phyloP scores from a whole-genome alignment of 2,797 vertebrate species.

The Ciconia nigra region DNA sequence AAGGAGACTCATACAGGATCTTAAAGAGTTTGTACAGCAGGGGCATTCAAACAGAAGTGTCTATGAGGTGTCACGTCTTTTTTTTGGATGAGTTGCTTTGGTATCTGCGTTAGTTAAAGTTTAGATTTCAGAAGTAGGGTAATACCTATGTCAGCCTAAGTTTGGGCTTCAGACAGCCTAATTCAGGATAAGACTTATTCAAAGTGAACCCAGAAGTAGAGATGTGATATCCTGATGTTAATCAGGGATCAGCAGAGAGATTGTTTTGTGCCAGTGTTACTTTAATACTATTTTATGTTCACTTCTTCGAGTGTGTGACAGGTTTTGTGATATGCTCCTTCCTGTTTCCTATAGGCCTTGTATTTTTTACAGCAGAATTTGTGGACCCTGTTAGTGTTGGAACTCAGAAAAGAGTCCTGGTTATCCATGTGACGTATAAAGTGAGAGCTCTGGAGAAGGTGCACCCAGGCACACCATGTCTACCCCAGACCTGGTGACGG shows the following conservation, averaged over 20 bases:
- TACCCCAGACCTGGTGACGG: not conserved
- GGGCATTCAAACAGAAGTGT: not conserved
- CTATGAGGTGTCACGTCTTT: not conserved
- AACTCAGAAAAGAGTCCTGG: not conserved
- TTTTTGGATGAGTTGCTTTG: not conserved
- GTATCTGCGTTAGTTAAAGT: not conserved
- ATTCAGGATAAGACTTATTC: not conserved
- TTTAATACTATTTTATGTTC: not conserved
- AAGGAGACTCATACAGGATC: not conserved
- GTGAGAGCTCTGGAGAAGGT: not conserved
- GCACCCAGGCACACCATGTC: not conserved
- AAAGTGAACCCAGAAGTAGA: not conserved
- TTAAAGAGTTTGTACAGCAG: not conserved
- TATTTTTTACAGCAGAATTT: not conserved
- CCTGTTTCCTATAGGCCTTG: rapidly evolving
- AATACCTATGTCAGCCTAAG: not conserved
- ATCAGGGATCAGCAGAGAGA: not conserved
- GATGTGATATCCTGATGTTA: not conserved
- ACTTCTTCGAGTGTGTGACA: rapidly evolving
- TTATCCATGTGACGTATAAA: not conserved
- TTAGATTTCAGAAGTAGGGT: not conserved
- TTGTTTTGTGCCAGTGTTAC: not conserved
- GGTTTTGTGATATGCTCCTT: not conserved
- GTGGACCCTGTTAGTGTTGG: not conserved
- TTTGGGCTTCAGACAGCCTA: not conserved